Base-by-base conservation (phyloP, 2,888 invertebrate species). In the Tromatobia lineatoria region DNA sequence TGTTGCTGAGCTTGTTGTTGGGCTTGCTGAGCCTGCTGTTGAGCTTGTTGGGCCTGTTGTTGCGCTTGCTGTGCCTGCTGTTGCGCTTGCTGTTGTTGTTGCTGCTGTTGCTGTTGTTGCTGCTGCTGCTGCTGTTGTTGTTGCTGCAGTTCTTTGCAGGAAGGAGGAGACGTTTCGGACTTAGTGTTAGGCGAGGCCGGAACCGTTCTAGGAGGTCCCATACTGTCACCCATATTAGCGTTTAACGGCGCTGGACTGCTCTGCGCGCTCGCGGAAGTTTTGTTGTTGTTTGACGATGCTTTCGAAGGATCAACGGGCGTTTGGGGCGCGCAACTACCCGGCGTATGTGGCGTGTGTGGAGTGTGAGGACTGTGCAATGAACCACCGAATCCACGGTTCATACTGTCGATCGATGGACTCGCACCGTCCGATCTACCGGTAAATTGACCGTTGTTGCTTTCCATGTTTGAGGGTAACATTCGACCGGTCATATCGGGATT, bases 171-270 rank as follows among this genome's bases (percentile, higher is more conserved):
- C 25, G 93, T 93, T 67, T 93, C 93, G 7, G 91, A 89, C 88
- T 93, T 94, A 10, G 92, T 93, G 42, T 93, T 94, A n/a, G 93
- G 93, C 15, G 93, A 93, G 3, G 92, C 93, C 23, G 93, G 93
- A 20, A 93, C 89, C 6, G 92, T 93, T 81, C 93, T 89, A 6
- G 93, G 93, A 18, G 93, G 93, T 45, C 93, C 93, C 93, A 93
- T 93, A 76, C 92, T 91, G 29, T 93, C 88, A 11, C 38, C 71
- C 20, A 93, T 89, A 79, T 89, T 91, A 4, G 92, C 86, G 70
- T 91, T 93, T 25, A 93, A 90, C 10, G 93, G 91, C 20, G 91
- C 92, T 15, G 93, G 93, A 88, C 93, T 93, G 77, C 93, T 93
- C 77, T 93, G 93, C 25, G 93, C 93, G 76, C 93, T 93, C 0